Conservation (phyloP, 2,888 invertebrate species). For the Rosalia funebris region DNA sequence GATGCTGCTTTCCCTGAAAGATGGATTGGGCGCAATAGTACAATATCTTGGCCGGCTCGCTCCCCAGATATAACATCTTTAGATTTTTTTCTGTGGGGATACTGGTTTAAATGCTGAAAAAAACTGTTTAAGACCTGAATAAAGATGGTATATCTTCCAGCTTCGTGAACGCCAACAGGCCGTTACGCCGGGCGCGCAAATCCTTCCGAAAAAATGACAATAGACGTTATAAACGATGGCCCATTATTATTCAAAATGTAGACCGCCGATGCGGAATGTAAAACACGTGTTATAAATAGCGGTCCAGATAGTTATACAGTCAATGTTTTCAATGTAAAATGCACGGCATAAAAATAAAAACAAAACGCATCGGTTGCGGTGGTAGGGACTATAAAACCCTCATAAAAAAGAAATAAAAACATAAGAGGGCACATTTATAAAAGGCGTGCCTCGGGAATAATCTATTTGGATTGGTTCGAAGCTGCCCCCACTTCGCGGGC, state of each 20-base stretch:
- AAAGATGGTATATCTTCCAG: too few relatives aligned
- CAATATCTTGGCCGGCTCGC: too few relatives aligned
- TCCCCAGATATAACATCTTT: too few relatives aligned
- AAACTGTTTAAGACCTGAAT: too few relatives aligned
- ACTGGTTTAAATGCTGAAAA: too few relatives aligned
- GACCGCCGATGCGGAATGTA: slow-evolving; percentile 21
- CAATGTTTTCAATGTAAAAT: slow-evolving; percentile 29
- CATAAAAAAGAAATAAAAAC: slow-evolving; percentile 58
- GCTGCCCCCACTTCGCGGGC: slow-evolving; percentile 39
- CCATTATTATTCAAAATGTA: slow-evolving; percentile 30
- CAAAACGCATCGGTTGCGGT: slow-evolving; percentile 39
- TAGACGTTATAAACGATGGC: slow-evolving; percentile 1
- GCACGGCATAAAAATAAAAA: slow-evolving; percentile 34
- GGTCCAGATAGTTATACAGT: slow-evolving; percentile 20
- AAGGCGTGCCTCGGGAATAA: slow-evolving; percentile 52
- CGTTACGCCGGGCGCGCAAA: too few relatives aligned
- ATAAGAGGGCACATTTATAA: slow-evolving; percentile 56
- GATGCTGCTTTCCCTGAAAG: too few relatives aligned
- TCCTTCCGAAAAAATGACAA: neutral
- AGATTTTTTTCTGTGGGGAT: too few relatives aligned
- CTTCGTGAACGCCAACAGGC: too few relatives aligned
- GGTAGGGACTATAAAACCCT: slow-evolving; percentile 49
- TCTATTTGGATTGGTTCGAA: slow-evolving; percentile 53
- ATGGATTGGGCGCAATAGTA: too few relatives aligned
- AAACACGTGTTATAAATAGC: slow-evolving; percentile 30